Conservation (phyloP, 2,888 invertebrate species). For the Pandemis heparana region DNA sequence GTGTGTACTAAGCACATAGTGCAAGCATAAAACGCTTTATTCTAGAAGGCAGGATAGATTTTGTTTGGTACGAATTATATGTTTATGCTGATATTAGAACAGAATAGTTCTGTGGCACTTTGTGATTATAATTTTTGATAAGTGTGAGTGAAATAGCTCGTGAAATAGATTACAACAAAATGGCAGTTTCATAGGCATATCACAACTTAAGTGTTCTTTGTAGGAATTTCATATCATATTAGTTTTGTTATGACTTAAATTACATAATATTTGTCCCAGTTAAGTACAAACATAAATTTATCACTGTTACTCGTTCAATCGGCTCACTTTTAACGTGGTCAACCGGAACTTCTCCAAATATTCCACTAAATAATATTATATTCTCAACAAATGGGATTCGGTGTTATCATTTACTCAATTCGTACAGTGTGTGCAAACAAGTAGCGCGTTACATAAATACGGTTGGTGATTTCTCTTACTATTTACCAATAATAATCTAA, state of each 20-base stretch:
- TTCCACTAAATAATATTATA: neutral
- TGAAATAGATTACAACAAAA: slow-evolving; percentile 25
- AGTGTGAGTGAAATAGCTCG: slow-evolving; percentile 1
- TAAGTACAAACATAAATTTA: slow-evolving; percentile 35
- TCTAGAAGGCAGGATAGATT: slow-evolving; percentile 25
- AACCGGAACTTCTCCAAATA: neutral
- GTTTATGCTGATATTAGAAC: slow-evolving; percentile 14
- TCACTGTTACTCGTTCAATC: neutral
- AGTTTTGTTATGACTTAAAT: neutral
- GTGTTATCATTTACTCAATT: neutral
- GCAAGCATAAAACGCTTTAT: slow-evolving; percentile 13
- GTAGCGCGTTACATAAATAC: slow-evolving; percentile 26
- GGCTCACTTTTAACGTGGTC: neutral
- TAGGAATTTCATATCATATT: neutral
- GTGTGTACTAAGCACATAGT: neutral
- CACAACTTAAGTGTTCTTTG: slow-evolving; percentile 10
- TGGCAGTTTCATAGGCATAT: slow-evolving; percentile 33
- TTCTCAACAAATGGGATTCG: neutral
- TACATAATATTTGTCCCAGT: slow-evolving; percentile 9
- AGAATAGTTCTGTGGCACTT: slow-evolving; percentile 24
- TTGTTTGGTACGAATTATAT: slow-evolving; percentile 18
- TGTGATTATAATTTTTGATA: slow-evolving; percentile 8
- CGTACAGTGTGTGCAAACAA: slow-evolving; percentile 9
- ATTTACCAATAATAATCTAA: slow-evolving; percentile 26
- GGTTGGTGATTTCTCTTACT: slow-evolving; percentile 22